phyloP scores from a whole-genome alignment of 2,113 vertebrate genomes.

The Podilymbus podiceps region DNA sequence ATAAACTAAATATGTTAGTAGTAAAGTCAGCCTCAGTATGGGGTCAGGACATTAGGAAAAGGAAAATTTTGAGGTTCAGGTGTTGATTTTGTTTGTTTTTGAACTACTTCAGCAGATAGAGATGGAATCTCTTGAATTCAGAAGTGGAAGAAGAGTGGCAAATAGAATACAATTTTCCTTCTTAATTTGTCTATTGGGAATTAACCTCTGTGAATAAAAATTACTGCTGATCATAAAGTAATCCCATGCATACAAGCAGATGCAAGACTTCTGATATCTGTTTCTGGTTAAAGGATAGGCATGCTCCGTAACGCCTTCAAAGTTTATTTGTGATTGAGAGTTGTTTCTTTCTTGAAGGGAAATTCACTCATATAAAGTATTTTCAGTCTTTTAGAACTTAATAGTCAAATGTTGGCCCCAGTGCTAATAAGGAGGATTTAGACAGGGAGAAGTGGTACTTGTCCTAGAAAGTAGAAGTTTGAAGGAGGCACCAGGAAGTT shows the following conservation, averaged over 20 bases:
- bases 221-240: not conserved
- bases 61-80: not conserved
- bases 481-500: not conserved
- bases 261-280: not conserved
- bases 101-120: not conserved
- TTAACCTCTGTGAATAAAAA: conserved; percentile 14
- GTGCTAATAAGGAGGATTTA: not conserved
- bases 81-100: not conserved
- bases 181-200: not conserved
- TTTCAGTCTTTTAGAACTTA: not conserved
- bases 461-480: not conserved
- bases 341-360: not conserved
- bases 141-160: not conserved
- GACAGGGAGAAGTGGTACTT: not conserved
- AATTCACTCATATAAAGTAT: not conserved
- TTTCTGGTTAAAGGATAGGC: not conserved
- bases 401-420: not conserved
- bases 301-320: not conserved
- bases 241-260: not conserved
- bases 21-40: not conserved
- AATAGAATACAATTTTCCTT: not conserved
- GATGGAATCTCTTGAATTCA: not conserved
- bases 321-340: not conserved
- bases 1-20: too few relatives aligned
- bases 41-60: not conserved